Evolutionary conservation across 2,797 vertebrate species (phyloP).

Genomic region (Sebastes taczanowskii): DNA sequence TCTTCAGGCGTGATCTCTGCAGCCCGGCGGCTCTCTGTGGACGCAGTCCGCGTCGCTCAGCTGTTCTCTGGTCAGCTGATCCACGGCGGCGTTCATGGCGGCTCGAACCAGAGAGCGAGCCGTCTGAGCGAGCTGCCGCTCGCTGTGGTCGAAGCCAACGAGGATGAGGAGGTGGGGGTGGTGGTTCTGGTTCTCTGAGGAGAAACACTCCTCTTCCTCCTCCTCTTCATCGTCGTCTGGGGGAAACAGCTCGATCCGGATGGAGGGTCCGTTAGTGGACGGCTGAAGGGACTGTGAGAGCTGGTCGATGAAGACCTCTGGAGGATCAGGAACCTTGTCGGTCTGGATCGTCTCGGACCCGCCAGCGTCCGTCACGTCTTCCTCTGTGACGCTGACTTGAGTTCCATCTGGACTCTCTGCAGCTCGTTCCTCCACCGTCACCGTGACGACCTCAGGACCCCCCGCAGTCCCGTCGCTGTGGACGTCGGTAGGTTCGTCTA

Average conservation of each 20-base stretch:
- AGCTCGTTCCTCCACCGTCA: background rate
- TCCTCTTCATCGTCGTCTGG: background rate
- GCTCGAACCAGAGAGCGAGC: constrained; percentile 86
- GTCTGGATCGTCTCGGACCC: background rate
- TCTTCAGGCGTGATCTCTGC: constrained; percentile 20
- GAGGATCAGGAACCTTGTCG: background rate
- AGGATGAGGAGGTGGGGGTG: background rate
- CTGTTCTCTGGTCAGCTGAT: constrained; percentile 79
- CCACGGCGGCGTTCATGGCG: constrained; percentile 85
- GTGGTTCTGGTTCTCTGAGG: background rate
- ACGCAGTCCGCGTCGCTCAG: constrained; percentile 4
- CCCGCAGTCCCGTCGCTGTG: background rate
- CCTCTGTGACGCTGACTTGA: background rate
- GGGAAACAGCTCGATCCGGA: constrained; percentile 29
- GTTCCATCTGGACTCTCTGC: background rate
- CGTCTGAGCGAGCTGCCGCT: constrained; percentile 80
- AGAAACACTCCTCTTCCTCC: background rate
- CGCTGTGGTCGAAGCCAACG: background rate
- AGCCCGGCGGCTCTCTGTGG: background rate
- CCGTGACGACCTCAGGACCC: too few species aligned
- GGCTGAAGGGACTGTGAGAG: background rate
- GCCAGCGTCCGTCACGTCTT: background rate
- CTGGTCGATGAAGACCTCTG: background rate
- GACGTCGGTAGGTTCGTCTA: background rate
- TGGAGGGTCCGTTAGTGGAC: background rate